Evolutionary conservation across 2,797 vertebrate species (phyloP), one percentile per base, ranked within the genome.

Genomic region (Nothura maculosa): DNA sequence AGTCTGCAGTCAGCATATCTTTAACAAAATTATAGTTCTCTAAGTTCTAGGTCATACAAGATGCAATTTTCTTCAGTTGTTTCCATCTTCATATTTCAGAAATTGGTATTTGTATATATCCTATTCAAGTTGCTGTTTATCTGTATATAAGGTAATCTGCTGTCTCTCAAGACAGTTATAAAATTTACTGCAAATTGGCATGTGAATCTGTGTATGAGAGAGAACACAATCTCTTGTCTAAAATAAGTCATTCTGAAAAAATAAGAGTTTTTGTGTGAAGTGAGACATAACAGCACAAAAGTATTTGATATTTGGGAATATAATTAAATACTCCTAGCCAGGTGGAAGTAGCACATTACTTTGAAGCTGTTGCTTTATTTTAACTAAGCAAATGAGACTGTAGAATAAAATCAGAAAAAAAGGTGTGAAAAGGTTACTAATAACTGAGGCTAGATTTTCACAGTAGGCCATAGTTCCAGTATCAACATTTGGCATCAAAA

Each of bases 81-180:
- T 91, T 86, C 48, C 25, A 50, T 77, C 57, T 48, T 69, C 57
- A 14, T 61, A 21, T 64, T 90, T 94, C 58, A 82, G 61, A 93
- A 92, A 67, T 15, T 64, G 63, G 3, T 68, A 40, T 66, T 84
- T 74, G 40, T 48, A 32, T 78, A 63, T 81, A 80, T 89, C 84
- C 42, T 42, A 38, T 48, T 81, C 77, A 74, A 57, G 67, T 28
- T 55, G 58, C 42, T 43, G n/a, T 85, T 89, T 62, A 62, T 25
- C 22, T 55, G 32, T 90, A 27, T 20, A 32, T 27, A 70, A 25
- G 40, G 57, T 87, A 77, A 75, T 86, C 40, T 86, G 15, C 40
- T 67, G 90, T 81, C 57, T 61, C 1, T 58, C n/a, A 19, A 68
- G 21, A 67, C 12, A 60, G 50, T 58, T 63, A 48, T 1, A 30